Conservation (phyloP, 2,797 vertebrate genomes). For the Danionella dracula region DNA sequence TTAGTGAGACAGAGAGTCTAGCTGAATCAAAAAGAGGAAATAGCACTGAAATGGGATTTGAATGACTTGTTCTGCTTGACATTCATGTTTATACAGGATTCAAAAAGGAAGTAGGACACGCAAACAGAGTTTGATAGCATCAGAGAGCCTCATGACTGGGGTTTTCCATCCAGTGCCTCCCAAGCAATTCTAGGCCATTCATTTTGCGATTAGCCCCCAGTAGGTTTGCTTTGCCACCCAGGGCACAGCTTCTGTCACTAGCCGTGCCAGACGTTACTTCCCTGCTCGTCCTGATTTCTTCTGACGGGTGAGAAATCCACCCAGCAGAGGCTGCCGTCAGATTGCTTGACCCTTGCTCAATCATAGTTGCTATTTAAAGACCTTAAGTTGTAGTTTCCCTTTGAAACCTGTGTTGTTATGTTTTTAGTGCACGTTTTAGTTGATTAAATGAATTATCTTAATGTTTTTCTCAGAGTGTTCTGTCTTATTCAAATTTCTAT, state of each 20-base stretch:
- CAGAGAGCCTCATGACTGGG: not conserved
- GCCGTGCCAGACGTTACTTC: not conserved
- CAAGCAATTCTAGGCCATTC: conserved; percentile 12
- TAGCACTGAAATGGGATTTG: not conserved
- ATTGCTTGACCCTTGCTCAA: conserved; percentile 2
- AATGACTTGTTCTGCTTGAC: not conserved
- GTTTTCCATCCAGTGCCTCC: not conserved
- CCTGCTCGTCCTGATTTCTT: not conserved
- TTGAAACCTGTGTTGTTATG: too few species aligned
- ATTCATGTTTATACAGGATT: not conserved
- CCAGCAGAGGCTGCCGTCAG: conserved; percentile 15
- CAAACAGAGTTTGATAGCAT: conserved; percentile 12
- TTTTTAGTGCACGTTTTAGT: too few species aligned
- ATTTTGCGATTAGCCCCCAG: not conserved
- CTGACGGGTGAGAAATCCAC: conserved; percentile 20
- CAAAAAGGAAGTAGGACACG: not conserved
- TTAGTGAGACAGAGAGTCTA: not conserved
- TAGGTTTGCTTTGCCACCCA: conserved; percentile 5
- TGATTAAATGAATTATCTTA: too few species aligned
- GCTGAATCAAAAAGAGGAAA: not conserved
- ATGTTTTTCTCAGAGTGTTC: too few species aligned
- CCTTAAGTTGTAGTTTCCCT: not conserved
- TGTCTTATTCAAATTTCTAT: too few species aligned
- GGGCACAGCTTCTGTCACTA: not conserved
- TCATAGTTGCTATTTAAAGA: not conserved